Base-by-base conservation (phyloP, 2,797 vertebrate genomes). In the Tokudaia tokunoshimensis region DNA sequence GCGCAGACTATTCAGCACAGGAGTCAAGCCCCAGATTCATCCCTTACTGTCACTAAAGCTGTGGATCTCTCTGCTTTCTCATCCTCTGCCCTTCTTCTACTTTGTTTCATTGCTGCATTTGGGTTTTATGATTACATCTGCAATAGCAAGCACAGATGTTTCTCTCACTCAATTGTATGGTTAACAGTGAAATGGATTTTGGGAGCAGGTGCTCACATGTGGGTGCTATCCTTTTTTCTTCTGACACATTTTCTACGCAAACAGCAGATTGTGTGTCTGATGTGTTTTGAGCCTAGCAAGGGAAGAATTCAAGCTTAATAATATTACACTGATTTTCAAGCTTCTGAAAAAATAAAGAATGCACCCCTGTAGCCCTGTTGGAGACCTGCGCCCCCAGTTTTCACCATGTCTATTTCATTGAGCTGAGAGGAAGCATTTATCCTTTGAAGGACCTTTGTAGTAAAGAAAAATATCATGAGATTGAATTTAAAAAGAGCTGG, bases 121-220 rank as follows among this genome's bases (percentile, higher is more conserved):
- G 92, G 72, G 83, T n/a, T 94, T 97, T 96, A 81, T 81, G 92
- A 88, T 94, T 96, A 92, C 89, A 92, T 96, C 96, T 96, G 80
- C 10, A 72, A 52, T 97, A 52, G 83, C 76, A 89, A 93, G 89
- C 95, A 94, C 96, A 97, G 97, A 96, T 98, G 95, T 95, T 98
- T 92, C 84, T 93, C 94, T 96, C 84, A 76, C 89, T 98, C 96
- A 76, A 31, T 92, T 97, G 91, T 91, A 91, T 55, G 50, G 83
- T 94, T 96, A 94, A 97, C 57, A 83, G 97, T 72, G 95, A 97
- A 95, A 95, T 41, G 31, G 94, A 92, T 96, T 94, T 96, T 97
- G 97, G 19, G 44, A 97, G 85, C 95, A 97, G 85, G 82, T 97
- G 74, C 89, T 97, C 3, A 2, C 89, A 81, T 55, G 67, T 79